Base-by-base conservation (phyloP, 2,797 vertebrate genomes). In the Sebastes vulpes region DNA sequence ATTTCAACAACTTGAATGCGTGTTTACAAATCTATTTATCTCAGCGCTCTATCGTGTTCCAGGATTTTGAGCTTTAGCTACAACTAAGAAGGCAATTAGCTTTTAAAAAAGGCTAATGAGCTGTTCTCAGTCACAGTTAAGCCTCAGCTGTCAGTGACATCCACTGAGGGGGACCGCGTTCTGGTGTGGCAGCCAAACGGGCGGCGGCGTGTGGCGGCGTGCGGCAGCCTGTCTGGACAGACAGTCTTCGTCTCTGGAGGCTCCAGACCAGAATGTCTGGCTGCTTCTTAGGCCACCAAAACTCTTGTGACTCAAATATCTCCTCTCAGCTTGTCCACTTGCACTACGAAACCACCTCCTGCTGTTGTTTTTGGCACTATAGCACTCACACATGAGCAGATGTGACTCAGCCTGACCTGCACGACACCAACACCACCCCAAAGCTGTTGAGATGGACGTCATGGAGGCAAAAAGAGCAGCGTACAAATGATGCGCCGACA, bases 61-160 rank as follows among this genome's bases (percentile, higher is more conserved):
- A 14, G 16, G 23, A 69, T 73, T 65, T 74, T 20, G 23, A 74
- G 29, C 26, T 64, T 60, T 16, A 52, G 21, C 42, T 56, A 3
- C 25, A 54, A 18, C 61, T 32, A 52, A 53, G 42, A 48, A 52
- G 35, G 52, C 72, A 72, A 54, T 80, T 76, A 60, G 50, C 38
- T 70, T 35, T 2, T 54, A 38, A 82, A 79, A 77, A 77, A 59
- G 42, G 25, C 56, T 81, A 61, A 84, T 84, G 64, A 21, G 52
- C 71, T 76, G 63, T 77, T 79, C 79, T 77, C 56, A 70, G 59
- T 50, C 9, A 1, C n/a, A 77, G 75, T 23, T 61, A 65, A 87
- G 78, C 68, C 67, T 82, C 71, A 78, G 86, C 75, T 89, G 79
- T 77, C 73, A 58, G 65, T 28, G 28, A 52, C 53, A 26, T 74